A percentile compares a stretch with the other conserved stretches of the same genome.
phyloP scores from a whole-genome alignment of 2,113 vertebrate species.

The Thalassarche chlororhynchos region DNA sequence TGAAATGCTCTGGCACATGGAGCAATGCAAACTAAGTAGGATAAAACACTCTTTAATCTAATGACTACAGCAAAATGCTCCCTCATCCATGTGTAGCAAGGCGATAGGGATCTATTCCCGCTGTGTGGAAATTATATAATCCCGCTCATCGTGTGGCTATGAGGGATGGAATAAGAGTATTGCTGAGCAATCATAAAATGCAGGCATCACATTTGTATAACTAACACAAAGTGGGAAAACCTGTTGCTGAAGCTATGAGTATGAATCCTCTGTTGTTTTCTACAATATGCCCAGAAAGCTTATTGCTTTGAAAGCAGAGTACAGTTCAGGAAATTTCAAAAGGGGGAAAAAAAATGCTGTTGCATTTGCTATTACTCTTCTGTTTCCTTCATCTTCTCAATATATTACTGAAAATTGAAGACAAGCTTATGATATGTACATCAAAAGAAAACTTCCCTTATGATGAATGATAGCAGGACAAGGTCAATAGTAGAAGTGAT shows the following conservation, averaged over 20 bases:
- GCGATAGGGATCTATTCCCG: neutral
- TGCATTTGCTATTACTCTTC: neutral
- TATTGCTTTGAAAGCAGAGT: neutral
- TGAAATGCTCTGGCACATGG: neutral
- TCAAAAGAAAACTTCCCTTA: neutral
- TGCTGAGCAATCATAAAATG: neutral
- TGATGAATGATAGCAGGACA: neutral
- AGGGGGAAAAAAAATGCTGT: neutral
- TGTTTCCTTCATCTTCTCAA: neutral
- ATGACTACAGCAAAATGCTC: neutral
- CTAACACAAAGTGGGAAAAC: neutral
- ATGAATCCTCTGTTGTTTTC: neutral
- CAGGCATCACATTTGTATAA: neutral
- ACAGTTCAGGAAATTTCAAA: neutral
- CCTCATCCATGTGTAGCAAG: fast-evolving
- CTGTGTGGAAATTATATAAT: neutral
- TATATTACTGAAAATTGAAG: neutral
- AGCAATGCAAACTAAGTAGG: neutral
- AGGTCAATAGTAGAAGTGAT: neutral
- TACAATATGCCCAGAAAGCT: neutral
- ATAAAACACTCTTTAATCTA: neutral
- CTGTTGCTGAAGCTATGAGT: neutral
- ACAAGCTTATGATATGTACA: neutral
- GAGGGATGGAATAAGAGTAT: neutral
- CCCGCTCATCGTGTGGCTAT: fast-evolving